Base-by-base conservation (phyloP, 2,113 vertebrate genomes). In the Ceyx melanurus region DNA sequence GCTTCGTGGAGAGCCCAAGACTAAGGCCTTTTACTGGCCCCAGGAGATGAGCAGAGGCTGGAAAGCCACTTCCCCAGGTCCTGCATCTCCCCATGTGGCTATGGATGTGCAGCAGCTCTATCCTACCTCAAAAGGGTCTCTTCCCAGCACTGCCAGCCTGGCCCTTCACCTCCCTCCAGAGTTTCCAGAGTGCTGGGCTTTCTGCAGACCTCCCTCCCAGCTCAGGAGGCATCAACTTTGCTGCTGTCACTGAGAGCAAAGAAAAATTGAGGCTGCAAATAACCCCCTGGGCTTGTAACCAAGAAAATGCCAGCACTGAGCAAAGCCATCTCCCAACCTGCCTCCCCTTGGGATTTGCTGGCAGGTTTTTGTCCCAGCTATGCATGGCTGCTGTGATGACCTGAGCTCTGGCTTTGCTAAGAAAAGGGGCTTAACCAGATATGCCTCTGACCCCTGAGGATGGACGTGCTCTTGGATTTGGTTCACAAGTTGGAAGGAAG, bases 401-500 rank as follows among this genome's bases (percentile, higher is more conserved):
- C 91, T 15, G 48, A 92, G 53, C 50, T 84, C 33, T 20, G 75
- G 33, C 33, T 53, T 37, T 67, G 0, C 1, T 2, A 84, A 79
- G 28, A 68, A 79, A 84, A 60, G 35, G 50, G 42, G 58, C 53
- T 35, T 1, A 5, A 28, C 10, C 81, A 86, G 40, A 65, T 31
- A 29, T 28, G 42, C 21, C 64, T 86, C 53, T 70, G 5, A 13
- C 8, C 19, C 16, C n/a, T 0, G 3, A 80, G 42, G 53, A 77
- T 19, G 45, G 76, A n/a, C 14, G 6, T 0, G 0, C 13, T 61
- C 42, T 26, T 0, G 0, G 37, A 54, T 65, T 67, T 0, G 0
- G 67, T 37, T 77, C 71, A 53, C 10, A 29, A 58, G 29, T 23
- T 46, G 53, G 84, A n/a, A 21, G n/a, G 13, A 58, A 33, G 56